Base-by-base conservation (phyloP, 2,888 invertebrate genomes). In the Hemistola chrysoprasaria region DNA sequence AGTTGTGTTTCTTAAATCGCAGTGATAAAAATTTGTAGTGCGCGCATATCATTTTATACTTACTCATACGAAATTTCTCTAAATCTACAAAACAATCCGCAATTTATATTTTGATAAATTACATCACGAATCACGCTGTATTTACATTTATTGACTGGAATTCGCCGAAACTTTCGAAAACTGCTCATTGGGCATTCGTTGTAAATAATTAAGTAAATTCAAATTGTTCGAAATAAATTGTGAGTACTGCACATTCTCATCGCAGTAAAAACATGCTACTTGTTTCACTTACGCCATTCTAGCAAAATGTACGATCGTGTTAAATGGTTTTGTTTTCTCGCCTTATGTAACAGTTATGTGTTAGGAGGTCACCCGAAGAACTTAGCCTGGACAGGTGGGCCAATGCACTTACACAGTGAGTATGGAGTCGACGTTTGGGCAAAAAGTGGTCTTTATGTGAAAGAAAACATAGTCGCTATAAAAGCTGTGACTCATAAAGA, bases 381-480 rank as follows among this genome's bases (percentile, higher is more conserved):
- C 76, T 49, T 81, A 20, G 79, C 76, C 1, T 90, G 90, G 90
- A 80, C 71, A 27, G 86, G 86, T 1, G 87, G 77, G 1, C 77
- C 82, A 0, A 49, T 84, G 31, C 71, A 84, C 41, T 77, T 86
- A 62, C 81, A 90, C 3, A 89, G 89, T 51, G 78, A 80, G 7
- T 72, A 86, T 35, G 87, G 89, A 6, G 78, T 82, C 30, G 85
- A 86, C 22, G 78, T 91, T 24, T 91, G 90, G 73, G 78, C 81
- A 27, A 71, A 70, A 1, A 86, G 83, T 33, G 91, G 90, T 0
- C 82, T 90, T 33, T 90, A 91, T 64, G 71, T 89, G 1, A 78
- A 85, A 35, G 90, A 90, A 53, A 92, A 92, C 65, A 79, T 91
- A 5, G 91, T 93, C 25, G 91, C 90, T 1, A 92, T 92, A 7